A percentile compares a stretch with the other conserved stretches of the same genome.
Conservation (phyloP, 2,113 vertebrate species). For the Pterocles burchelli region DNA sequence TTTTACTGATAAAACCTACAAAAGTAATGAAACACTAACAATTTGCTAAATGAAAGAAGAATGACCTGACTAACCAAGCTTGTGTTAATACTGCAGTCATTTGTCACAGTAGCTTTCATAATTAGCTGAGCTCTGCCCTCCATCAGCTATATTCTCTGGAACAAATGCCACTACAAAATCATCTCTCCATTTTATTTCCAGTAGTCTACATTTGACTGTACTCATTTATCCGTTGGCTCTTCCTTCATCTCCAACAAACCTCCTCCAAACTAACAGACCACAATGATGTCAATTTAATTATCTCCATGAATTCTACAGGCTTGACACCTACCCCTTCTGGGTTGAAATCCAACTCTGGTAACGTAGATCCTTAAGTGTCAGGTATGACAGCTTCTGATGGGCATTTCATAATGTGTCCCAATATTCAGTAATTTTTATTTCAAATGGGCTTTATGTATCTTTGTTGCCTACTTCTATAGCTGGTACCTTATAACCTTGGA, state of each 20-base stretch:
- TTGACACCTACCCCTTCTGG: not conserved
- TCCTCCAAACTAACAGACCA: not conserved
- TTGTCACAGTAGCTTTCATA: slow-evolving; percentile 1
- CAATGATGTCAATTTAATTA: not conserved
- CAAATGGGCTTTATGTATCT: not conserved
- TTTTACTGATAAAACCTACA: not conserved
- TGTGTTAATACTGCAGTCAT: not conserved
- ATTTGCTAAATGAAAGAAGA: not conserved
- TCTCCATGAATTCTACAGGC: not conserved
- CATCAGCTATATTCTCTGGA: not conserved
- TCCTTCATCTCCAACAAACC: not conserved
- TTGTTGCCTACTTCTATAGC: not conserved
- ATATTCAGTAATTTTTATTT: not conserved
- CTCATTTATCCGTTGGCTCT: not conserved
- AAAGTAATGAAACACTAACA: not conserved
- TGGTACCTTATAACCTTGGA: not conserved
- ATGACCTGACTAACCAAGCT: not conserved
- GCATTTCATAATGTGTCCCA: not conserved
- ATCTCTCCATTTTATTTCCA: not conserved
- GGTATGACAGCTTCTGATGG: not conserved
- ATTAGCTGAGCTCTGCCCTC: not conserved
- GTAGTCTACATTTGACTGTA: not conserved
- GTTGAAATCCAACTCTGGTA: not conserved
- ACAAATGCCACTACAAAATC: not conserved
- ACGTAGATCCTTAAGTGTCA: not conserved